Evolutionary conservation across 2,888 invertebrate species (phyloP).

Genomic region (Pantelozetes paolii): DNA sequence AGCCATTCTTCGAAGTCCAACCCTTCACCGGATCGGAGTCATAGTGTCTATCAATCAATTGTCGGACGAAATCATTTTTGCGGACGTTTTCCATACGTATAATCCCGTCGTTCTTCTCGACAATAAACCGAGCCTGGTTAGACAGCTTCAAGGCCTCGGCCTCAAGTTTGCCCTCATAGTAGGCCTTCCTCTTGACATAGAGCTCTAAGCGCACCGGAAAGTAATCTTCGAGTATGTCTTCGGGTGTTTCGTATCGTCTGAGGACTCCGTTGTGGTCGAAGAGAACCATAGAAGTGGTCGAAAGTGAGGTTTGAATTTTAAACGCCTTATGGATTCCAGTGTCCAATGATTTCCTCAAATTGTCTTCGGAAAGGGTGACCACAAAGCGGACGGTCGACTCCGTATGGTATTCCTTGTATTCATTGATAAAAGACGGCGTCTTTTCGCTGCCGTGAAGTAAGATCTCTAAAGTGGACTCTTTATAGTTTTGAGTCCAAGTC

Average conservation of each 20-base stretch:
- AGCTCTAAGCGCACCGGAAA: slow-evolving; percentile 63
- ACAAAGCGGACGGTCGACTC: slow-evolving; percentile 83
- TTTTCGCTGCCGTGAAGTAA: slow-evolving; percentile 75
- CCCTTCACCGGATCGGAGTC: slow-evolving; percentile 64
- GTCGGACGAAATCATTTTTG: slow-evolving; percentile 79
- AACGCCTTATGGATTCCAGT: slow-evolving; percentile 92
- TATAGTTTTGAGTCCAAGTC: slow-evolving; percentile 92
- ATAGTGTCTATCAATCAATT: slow-evolving; percentile 67
- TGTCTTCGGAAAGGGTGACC: slow-evolving; percentile 68
- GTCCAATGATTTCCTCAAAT: slow-evolving; percentile 67
- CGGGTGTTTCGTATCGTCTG: slow-evolving; percentile 67
- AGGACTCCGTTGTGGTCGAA: slow-evolving; percentile 65
- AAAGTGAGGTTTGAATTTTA: slow-evolving; percentile 75
- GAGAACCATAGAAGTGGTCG: slow-evolving; percentile 77
- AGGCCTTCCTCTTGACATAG: slow-evolving; percentile 82
- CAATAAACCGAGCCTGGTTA: slow-evolving; percentile 80
- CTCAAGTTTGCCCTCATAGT: slow-evolving; percentile 78
- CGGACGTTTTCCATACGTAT: slow-evolving; percentile 80
- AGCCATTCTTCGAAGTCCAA: slow-evolving; percentile 60
- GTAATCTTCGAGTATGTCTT: slow-evolving; percentile 77
- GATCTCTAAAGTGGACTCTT: slow-evolving; percentile 84
- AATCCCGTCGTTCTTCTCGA: slow-evolving; percentile 89
- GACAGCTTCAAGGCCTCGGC: slow-evolving; percentile 82
- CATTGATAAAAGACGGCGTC: slow-evolving; percentile 54
- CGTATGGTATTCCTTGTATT: slow-evolving; percentile 86